A percentile compares a stretch with the other conserved stretches of the same genome.
Conservation (phyloP, 2,888 invertebrate species). For the Hofmannophila pseudospretella region DNA sequence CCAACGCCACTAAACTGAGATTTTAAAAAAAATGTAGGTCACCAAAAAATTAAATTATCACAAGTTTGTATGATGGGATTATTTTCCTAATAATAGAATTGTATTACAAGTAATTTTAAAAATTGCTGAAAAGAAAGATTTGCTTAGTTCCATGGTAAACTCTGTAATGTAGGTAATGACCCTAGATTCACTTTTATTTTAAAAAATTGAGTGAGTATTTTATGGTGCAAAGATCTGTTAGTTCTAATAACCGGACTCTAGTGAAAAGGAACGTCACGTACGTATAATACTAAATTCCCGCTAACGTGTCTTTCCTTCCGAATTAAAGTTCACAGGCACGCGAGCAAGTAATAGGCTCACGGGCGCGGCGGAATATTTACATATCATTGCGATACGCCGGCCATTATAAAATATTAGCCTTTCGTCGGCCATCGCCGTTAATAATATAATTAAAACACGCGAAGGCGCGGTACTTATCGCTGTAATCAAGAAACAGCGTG, state of each 20-base stretch:
- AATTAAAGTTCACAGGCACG: constrained; percentile 70
- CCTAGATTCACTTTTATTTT: too few relatives aligned
- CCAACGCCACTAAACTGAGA: too few relatives aligned
- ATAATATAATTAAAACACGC: constrained; percentile 78
- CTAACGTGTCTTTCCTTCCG: constrained; percentile 65
- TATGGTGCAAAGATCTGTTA: too few relatives aligned
- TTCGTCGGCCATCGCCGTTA: constrained; percentile 68
- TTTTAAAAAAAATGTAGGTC: too few relatives aligned
- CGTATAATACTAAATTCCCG: constrained; percentile 51
- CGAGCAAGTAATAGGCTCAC: constrained; percentile 54
- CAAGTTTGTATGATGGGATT: too few relatives aligned
- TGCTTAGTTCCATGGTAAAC: too few relatives aligned
- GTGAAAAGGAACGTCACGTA: constrained; percentile 53
- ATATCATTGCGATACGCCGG: constrained; percentile 73
- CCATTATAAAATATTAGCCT: constrained; percentile 75
- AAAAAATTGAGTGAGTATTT: too few relatives aligned
- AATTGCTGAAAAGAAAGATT: too few relatives aligned
- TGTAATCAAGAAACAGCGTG: constrained; percentile 58
- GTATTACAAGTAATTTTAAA: too few relatives aligned
- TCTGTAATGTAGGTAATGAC: too few relatives aligned
- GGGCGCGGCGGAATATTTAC: constrained; percentile 73
- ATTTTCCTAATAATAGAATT: too few relatives aligned
- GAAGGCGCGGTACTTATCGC: constrained; percentile 70
- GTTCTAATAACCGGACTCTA: constrained; percentile 15
- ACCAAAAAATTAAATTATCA: too few relatives aligned